Base-by-base conservation (phyloP, 2,113 vertebrate species). In the Eulemur macaco region DNA sequence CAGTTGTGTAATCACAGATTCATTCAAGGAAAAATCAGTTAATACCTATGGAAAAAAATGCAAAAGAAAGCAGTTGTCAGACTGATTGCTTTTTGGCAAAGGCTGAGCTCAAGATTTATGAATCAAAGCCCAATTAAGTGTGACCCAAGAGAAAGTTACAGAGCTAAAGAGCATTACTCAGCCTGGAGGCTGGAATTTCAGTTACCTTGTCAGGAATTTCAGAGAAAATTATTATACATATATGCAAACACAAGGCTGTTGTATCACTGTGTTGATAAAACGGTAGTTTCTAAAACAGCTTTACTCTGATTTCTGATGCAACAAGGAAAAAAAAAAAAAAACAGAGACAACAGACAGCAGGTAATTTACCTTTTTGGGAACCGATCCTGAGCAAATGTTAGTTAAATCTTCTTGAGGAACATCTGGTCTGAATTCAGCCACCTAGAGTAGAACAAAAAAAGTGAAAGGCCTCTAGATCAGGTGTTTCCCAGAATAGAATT, bases 21-120 rank as follows among this genome's bases (percentile, higher is more conserved):
- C 45, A 96, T 86, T 96, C 66, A 50, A 93, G 77, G 85, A 95
- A 93, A 93, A 94, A 47, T 42, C 80, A 95, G 37, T 83, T 60
- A 89, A 73, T 87, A 60, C 25, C 23, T 85, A 58, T 31, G 66
- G 94, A 47, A 91, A 92, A 74, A 92, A 74, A 92, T 0, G 47
- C 9, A 63, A 54, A 95, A 86, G 91, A 89, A 96, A 94, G 66
- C 7, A 0, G 14, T 45, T 17, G 60, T 94, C 45, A 58, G 73
- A 63, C 64, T 81, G 82, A 84, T 39, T 74, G 29, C 47, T 92
- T 87, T 84, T 87, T 94, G 83, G 92, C 76, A 84, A 92, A 94
- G 56, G 5, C 29, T 34, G 37, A 96, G 54, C 25, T 86, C 45
- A 95, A 94, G 69, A 80, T 89, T 97, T 54, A 96, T 52, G 31